Percentiles rank a stretch among this genome's conserved stretches.
Evolutionary conservation across 2,888 invertebrate genomes (phyloP).

Genomic region (Meloe dianella): DNA sequence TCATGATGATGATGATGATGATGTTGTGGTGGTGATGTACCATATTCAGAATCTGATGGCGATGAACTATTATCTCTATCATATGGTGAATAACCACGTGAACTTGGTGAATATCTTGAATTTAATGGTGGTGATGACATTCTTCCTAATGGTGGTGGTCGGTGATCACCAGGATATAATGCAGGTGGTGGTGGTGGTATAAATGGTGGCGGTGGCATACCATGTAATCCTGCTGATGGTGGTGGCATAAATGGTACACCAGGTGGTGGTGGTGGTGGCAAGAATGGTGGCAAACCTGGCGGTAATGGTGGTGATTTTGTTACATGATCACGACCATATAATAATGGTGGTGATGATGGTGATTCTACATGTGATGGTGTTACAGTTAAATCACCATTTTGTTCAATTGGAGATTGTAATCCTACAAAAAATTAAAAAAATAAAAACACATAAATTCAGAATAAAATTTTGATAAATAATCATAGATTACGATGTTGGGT

Average conservation of each 20-base stretch:
- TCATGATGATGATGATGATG: conserved; percentile 25
- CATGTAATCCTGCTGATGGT: conserved; percentile 51
- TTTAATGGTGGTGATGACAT: conserved; percentile 61
- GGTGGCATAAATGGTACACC: conserved; percentile 71
- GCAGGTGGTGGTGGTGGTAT: conserved; percentile 61
- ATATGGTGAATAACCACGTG: conserved; percentile 53
- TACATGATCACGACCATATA: conserved; percentile 56
- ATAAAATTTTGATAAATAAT: too few species aligned
- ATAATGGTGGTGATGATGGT: conserved; percentile 58
- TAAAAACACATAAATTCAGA: not conserved
- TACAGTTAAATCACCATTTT: conserved; percentile 61
- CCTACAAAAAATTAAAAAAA: conserved; percentile 54
- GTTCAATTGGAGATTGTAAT: conserved; percentile 63
- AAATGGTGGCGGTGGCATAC: conserved; percentile 56
- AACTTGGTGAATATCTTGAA: conserved; percentile 65
- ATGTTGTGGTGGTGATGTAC: conserved; percentile 62
- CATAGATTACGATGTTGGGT: conserved; percentile 61
- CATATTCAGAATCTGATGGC: conserved; percentile 69
- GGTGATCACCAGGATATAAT: conserved; percentile 61
- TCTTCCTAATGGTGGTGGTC: conserved; percentile 64
- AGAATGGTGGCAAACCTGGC: conserved; percentile 64
- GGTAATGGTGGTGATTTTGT: conserved; percentile 59
- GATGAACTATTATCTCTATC: conserved; percentile 68
- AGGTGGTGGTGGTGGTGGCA: conserved; percentile 69
- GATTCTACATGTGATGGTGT: conserved; percentile 61